Conservation (phyloP, 1,140 invertebrate species). For the Neodiprion pinetum region DNA sequence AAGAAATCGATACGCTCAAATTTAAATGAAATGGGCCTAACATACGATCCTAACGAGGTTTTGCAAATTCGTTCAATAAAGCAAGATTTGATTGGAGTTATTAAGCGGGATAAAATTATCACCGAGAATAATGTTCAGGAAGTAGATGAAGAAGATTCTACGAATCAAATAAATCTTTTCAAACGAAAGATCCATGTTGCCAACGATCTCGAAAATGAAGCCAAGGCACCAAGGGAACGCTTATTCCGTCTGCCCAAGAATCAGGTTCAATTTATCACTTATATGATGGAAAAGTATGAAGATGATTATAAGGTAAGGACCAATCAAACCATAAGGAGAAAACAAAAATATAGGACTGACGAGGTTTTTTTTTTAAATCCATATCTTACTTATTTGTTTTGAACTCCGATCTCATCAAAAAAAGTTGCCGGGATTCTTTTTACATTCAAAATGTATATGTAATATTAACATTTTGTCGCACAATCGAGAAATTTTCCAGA, state of each 20-base stretch:
- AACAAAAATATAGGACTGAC: conserved; percentile 19
- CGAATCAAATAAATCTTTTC: conserved; percentile 32
- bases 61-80: conserved; percentile 73
- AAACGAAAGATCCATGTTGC: conserved; percentile 66
- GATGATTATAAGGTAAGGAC: conserved; percentile 78
- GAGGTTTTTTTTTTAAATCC: conserved; percentile 12
- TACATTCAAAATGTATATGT: no score
- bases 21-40: conserved; percentile 82
- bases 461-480: no score
- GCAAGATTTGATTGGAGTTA: conserved; percentile 59
- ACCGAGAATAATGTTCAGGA: conserved; percentile 59
- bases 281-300: conserved; percentile 85
- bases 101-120: conserved; percentile 42
- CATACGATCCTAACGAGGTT: conserved; percentile 76
- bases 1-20: conserved; percentile 73
- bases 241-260: conserved; percentile 77
- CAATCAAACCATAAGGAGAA: neutral
- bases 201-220: conserved; percentile 74
- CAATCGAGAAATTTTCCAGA: no score
- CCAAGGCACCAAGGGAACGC: conserved; percentile 72
- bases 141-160: conserved; percentile 47
- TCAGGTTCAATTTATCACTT: conserved; percentile 79
- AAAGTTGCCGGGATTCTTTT: no score
- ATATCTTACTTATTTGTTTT: no score
- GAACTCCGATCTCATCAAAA: no score